Evolutionary conservation across 37 sponge, comb jelly and placozoan species (phyloP).

Genomic region (Ianthella basta): DNA sequence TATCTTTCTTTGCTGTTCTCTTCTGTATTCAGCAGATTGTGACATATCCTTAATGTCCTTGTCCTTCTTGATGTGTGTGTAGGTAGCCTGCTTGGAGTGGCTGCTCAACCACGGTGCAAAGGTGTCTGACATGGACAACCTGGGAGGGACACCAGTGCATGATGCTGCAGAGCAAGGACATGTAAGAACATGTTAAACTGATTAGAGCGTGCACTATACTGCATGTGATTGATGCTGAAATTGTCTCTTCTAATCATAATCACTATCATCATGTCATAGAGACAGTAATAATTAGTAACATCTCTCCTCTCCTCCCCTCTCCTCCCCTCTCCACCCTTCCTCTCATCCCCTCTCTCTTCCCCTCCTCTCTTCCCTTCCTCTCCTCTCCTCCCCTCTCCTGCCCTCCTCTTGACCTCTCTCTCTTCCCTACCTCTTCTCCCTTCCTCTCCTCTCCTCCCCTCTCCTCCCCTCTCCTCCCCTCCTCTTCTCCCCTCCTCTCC

Average conservation of each 20-base stretch:
- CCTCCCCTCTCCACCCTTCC: too few species aligned
- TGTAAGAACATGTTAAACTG: too few species aligned
- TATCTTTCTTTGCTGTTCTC: neutral
- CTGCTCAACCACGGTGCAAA: constrained; percentile 71
- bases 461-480: too few species aligned
- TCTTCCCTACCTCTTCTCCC: too few species aligned
- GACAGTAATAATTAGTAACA: neutral
- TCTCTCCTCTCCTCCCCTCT: too few species aligned
- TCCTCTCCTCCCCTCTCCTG: too few species aligned
- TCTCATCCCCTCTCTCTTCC: too few species aligned
- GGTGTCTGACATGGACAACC: constrained; percentile 63
- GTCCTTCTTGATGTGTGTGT: constrained; percentile 29
- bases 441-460: too few species aligned
- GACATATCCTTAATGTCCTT: neutral
- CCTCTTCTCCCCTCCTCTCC: too few species aligned
- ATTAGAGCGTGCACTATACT: neutral
- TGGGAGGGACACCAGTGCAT: constrained; percentile 84
- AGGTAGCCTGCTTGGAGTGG: constrained; percentile 66
- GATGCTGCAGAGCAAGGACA: constrained; percentile 93
- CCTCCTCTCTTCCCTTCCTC: too few species aligned
- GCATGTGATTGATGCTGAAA: neutral
- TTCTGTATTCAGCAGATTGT: neutral
- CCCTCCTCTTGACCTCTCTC: too few species aligned
- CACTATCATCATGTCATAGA: neutral
- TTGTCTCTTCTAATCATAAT: too few species aligned